A percentile compares a stretch with the other conserved stretches of the same genome.
These are phyloP conservation scores for Tridacna gigas DNA, from an alignment of 2,888 invertebrate genomes.

Conservation along the genomic window DNA sequence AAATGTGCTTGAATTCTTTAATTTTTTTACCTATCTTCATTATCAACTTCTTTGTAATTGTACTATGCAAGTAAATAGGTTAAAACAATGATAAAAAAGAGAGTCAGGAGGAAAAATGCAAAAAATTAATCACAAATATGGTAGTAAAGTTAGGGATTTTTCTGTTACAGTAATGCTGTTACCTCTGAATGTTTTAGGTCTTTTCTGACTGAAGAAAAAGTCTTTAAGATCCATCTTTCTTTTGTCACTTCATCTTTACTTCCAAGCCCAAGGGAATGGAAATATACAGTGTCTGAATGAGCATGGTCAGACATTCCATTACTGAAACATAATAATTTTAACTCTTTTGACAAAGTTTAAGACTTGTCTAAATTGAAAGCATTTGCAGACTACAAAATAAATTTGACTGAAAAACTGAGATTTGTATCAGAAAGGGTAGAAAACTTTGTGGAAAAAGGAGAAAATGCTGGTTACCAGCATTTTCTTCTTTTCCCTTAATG, in stretches of 20 bases:
- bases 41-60: too few species aligned
- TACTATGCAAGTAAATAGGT: too few species aligned
- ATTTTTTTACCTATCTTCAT: too few species aligned
- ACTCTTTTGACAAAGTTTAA: too few species aligned
- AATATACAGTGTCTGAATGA: conserved; percentile 45
- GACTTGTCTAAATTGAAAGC: too few species aligned
- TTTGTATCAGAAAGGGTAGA: neutral
- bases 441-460: neutral
- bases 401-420: too few species aligned
- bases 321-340: conserved; percentile 4
- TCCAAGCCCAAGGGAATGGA: conserved; percentile 47
- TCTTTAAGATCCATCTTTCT: conserved; percentile 48
- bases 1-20: too few species aligned
- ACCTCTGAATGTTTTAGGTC: conserved; percentile 45
- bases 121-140: too few species aligned
- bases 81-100: too few species aligned
- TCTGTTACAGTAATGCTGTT: neutral
- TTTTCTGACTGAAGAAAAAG: conserved; percentile 32
- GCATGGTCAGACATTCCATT: conserved; percentile 52
- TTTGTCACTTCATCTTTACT: conserved; percentile 24
- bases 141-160: too few species aligned
- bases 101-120: too few species aligned
- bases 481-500: neutral
- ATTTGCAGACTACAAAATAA: too few species aligned
- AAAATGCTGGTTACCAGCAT: neutral